These are phyloP conservation scores for Aporophyla nigra DNA, from an alignment of 2,888 invertebrate genomes.

Conservation along the genomic window DNA sequence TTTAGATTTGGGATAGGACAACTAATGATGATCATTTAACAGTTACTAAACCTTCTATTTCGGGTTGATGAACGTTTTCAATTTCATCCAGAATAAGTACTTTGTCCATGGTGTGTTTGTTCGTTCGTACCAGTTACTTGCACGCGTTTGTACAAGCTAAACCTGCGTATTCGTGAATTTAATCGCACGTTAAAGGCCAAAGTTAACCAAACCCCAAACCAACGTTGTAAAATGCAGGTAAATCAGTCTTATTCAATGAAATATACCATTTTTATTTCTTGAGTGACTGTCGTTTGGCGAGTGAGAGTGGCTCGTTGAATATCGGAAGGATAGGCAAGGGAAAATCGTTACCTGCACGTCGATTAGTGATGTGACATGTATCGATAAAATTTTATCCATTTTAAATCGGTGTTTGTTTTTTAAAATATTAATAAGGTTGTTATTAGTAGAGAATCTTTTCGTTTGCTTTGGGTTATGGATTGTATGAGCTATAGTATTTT, in stretches of 20 bases:
- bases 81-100: no score
- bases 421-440: no score
- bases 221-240: neutral
- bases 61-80: no score
- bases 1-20: no score
- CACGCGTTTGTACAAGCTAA: no score
- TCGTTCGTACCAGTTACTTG: no score
- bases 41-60: no score
- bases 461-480: neutral
- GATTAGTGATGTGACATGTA: slow-evolving; percentile 41
- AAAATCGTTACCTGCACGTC: slow-evolving; percentile 68
- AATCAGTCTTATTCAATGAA: slow-evolving; percentile 29
- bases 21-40: no score
- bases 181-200: neutral
- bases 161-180: no score
- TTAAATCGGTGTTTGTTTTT: neutral
- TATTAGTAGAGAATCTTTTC: neutral
- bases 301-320: slow-evolving; percentile 68
- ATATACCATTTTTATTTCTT: slow-evolving; percentile 58
- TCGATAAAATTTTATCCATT: slow-evolving; percentile 6
- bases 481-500: neutral
- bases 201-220: neutral
- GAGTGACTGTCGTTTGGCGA: slow-evolving; percentile 57
- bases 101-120: no score
- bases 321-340: slow-evolving; percentile 63